Base-by-base conservation (phyloP, 2,797 vertebrate genomes). In the Propithecus perrieri region DNA sequence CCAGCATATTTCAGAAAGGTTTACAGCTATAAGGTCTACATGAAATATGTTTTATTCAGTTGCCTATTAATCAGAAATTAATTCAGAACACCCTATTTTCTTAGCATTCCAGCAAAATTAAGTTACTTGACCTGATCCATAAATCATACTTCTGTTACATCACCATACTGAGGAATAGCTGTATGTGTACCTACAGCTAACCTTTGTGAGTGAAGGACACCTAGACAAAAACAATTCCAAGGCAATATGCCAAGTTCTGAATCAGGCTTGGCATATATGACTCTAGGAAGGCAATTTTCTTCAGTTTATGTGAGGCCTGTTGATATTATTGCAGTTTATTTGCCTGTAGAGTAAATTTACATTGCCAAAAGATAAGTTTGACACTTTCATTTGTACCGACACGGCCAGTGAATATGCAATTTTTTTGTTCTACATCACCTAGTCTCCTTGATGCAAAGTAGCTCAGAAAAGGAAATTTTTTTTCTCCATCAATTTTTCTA, bases 291-390 rank as follows among this genome's bases (percentile, higher is more conserved):
- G 80, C 85, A 92, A 95, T 97, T 97, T 97, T 97, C 92, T 96
- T 87, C 85, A 88, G 61, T 97, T 97, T 97, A 94, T 96, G 81
- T 96, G 72, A 94, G 76, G 81, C 79, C 81, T 92, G 50, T 94
- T 92, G 85, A 94, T 95, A 96, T 95, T 88, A 97, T 90, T 97
- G 85, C 67, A 85, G 81, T 95, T 97, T 95, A 97, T 97, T 97
- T 98, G 85, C 61, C 63, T 83, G 43, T 87, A 69, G 84, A 96
- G 86, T 95, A 92, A 95, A 96, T 96, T 92, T 92, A 86, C 88
- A 84, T 92, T 50, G 59, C 85, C 85, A 85, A 94, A 95, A 96
- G 96, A 95, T 96, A 98, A 94, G 85, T 96, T 75, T 97, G 97
- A 96, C 95, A 95, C 92, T 96, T 97, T 94, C 92, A 97, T 97